Conservation (phyloP, 1,140 invertebrate species). For the Pantala flavescens region DNA sequence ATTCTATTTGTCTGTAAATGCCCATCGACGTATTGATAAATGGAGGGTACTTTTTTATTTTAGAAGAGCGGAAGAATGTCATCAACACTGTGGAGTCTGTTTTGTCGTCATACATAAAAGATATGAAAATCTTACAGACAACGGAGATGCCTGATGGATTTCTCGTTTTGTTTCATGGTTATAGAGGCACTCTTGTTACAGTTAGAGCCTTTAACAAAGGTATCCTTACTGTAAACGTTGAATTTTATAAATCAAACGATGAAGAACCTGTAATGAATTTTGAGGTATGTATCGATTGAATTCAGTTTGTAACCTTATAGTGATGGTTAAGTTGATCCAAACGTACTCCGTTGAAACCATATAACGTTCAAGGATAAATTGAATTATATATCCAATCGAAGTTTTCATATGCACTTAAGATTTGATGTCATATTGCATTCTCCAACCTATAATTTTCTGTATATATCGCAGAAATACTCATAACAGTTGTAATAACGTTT, state of each 20-base stretch:
- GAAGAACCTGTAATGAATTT: slow-evolving; percentile 57
- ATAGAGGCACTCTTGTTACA: slow-evolving; percentile 54
- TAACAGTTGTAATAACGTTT: too few relatives aligned
- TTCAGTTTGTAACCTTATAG: too few relatives aligned
- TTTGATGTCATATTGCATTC: too few relatives aligned
- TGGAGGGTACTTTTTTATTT: slow-evolving; percentile 16
- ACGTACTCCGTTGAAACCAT: too few relatives aligned
- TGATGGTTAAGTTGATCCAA: too few relatives aligned
- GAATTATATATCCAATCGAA: too few relatives aligned
- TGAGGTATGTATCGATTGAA: slow-evolving; percentile 61
- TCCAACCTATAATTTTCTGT: too few relatives aligned
- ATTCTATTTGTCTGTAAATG: neutral
- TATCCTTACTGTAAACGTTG: slow-evolving; percentile 64
- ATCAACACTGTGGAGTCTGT: slow-evolving; percentile 54
- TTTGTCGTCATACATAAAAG: slow-evolving; percentile 53
- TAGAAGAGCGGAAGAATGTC: slow-evolving; percentile 48
- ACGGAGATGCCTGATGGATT: slow-evolving; percentile 47
- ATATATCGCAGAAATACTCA: too few relatives aligned
- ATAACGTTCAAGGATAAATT: too few relatives aligned
- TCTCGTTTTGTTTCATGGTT: slow-evolving; percentile 54
- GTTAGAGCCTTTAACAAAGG: slow-evolving; percentile 60
- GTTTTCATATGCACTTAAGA: too few relatives aligned
- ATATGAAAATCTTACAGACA: slow-evolving; percentile 47
- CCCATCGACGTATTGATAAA: neutral
- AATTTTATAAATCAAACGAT: slow-evolving; percentile 63